Base-by-base conservation (phyloP, 2,888 invertebrate species). In the Trichopria drosophilae region DNA sequence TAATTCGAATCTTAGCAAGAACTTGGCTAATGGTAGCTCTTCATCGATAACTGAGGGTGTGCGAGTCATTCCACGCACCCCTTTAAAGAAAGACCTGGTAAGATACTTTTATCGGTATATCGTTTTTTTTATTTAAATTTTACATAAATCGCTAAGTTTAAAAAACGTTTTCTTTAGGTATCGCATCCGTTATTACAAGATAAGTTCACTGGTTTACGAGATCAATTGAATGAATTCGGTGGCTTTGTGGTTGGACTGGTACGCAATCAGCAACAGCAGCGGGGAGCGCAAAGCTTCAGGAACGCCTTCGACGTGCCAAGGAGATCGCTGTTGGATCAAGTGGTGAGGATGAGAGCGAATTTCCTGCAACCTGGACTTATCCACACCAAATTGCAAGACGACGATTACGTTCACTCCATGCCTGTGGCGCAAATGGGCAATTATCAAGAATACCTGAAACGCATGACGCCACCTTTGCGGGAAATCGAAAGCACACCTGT, bases 371-470 rank as follows among this genome's bases (percentile, higher is more conserved):
- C 88, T 3, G 86, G 90, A 12, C 80, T 90, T 32, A 80, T 85
- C 18, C 85, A 87, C 57, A 86, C 86, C 1, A 84, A 85, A 50
- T 75, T 90, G 39, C 82, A 90, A 45, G 91, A 93, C 71, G 93
- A 93, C 69, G 97, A 98, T 78, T 90, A 90, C 63, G 84, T 93
- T 6, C 98, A 99, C 76, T 92, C 91, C 51, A 85, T 96, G 81
- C 96, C 98, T 4, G 92, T 99, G 15, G 87, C 92, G 15, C 94
- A 95, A 76, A 99, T 99, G 99, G 99, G 99, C 65, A 98, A 99
- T 80, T 99, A 98, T 77, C 97, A 99, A 77, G 97, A 98, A 76
- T 97, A 99, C 74, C 80, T 98, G 54, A 97, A 96, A 78, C 85
- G 93, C 47, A 89, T 92, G 82, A 90, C 93, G 45, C 90, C 92